Conservation (phyloP, 2,113 vertebrate species). For the Tautogolabrus adspersus region DNA sequence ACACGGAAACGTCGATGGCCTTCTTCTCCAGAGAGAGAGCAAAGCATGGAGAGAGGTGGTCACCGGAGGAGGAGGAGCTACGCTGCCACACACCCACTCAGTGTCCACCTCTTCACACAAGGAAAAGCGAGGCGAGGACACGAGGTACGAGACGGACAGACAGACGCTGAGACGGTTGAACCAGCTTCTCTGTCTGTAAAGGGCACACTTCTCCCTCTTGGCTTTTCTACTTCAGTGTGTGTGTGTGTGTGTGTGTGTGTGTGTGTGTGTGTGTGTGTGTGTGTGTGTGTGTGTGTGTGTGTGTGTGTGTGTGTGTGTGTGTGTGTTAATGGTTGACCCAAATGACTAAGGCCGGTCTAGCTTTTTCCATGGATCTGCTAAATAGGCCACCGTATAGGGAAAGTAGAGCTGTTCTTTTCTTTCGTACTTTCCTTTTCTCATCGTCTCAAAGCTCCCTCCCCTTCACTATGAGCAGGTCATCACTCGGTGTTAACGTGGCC, state of each 20-base stretch:
- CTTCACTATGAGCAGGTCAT: constrained; percentile 32
- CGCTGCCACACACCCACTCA: constrained; percentile 18
- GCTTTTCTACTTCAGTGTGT: constrained; percentile 22
- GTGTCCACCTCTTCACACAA: not conserved
- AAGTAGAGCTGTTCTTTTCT: constrained; percentile 42
- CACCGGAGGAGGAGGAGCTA: constrained; percentile 44
- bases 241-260: constrained; percentile 11
- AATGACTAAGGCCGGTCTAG: constrained; percentile 33
- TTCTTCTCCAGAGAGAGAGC: constrained; percentile 67
- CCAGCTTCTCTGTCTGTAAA: constrained; percentile 20
- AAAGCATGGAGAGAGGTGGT: constrained; percentile 25
- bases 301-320: constrained; percentile 9
- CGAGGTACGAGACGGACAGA: constrained; percentile 11
- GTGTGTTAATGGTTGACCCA: constrained; percentile 35
- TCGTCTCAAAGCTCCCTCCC: constrained; percentile 20
- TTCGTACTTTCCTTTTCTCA: constrained; percentile 29
- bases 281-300: constrained; percentile 15
- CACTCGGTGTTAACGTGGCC: not conserved
- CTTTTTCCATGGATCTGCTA: constrained; percentile 23
- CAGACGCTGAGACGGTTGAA: not conserved
- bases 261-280: constrained; percentile 24
- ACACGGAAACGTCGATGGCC: constrained; percentile 55
- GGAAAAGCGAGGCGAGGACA: constrained; percentile 21
- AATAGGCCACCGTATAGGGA: constrained; percentile 29
- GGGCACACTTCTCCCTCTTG: constrained; percentile 15